Evolutionary conservation across 2,797 vertebrate species (phyloP).

Genomic region (Mormyrus hasselquistii): DNA sequence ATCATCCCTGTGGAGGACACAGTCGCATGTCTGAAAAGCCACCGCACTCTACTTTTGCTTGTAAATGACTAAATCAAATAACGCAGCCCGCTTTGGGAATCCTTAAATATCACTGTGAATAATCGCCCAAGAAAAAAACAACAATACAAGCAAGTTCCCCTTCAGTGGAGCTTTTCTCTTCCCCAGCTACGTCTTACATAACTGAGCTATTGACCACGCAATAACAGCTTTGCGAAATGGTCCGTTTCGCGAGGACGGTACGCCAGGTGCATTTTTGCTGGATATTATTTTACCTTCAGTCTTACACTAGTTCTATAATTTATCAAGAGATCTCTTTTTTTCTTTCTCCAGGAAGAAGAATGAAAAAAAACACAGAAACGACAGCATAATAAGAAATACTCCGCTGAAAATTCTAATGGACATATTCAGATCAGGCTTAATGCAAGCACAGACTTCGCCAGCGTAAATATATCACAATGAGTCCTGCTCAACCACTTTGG

Average conservation of each 20-base stretch:
- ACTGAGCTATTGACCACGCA: neutral
- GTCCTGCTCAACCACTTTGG: neutral
- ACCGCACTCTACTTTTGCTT: neutral
- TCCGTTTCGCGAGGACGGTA: no score
- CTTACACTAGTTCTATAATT: neutral
- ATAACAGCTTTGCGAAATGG: neutral
- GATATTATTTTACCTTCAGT: neutral
- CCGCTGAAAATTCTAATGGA: neutral
- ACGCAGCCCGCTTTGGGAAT: neutral
- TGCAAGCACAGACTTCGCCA: neutral
- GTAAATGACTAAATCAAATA: constrained; percentile 2
- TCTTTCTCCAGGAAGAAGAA: neutral
- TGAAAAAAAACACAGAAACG: neutral
- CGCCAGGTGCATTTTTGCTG: neutral
- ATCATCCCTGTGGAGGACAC: neutral
- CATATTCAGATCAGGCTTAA: neutral
- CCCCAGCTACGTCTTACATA: neutral
- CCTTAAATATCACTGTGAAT: neutral
- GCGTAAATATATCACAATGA: neutral
- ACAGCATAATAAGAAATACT: neutral
- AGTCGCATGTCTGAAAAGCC: neutral
- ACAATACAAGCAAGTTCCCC: neutral
- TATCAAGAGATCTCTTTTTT: neutral
- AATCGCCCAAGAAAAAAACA: neutral
- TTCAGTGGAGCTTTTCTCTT: neutral